Base-by-base conservation (phyloP, 53 echinoderm and acorn worm species). In the Hippasteria phrygiana region DNA sequence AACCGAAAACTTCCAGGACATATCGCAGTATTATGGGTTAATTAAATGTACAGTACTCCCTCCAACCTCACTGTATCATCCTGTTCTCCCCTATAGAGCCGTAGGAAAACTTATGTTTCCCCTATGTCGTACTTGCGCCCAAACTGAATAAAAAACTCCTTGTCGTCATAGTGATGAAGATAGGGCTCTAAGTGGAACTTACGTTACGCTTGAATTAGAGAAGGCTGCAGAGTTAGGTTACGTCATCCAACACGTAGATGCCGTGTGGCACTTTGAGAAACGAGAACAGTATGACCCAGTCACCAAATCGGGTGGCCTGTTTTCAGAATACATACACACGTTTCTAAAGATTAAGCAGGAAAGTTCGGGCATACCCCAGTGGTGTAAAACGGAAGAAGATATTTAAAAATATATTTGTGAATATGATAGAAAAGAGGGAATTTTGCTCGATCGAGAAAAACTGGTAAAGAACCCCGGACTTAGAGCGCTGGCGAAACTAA, bases 211-310 rank as follows among this genome's bases (percentile, higher is more conserved):
- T 0, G 91, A 95, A 54, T 37, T 93, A 5, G 32, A 88, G 35
- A 95, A 93, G 41, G 93, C 91, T 0, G 41, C 83, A 37, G 62
- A 77, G 54, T 83, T 45, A 72, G 94, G 95, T 0, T 93, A 93
- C 31, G 55, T 6, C 0, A 48, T 95, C 1, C 38, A 84, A n/a
- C 22, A 64, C 7, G 73, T 90, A 4, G 90, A 95, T 8, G 51
- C 70, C 5, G 95, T 93, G 13, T 95, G 95, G 95, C 88, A 95
- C 29, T 95, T 93, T 75, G 66, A 90, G 22, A 26, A 48, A 10
- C 22, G 26, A 4, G 70, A 38, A 47, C 46, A 39, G 77, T 85
- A 90, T 28, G 77, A 90, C 77, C 69, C 67, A 4, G 38, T 27
- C 64, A 85, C 67, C 29, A 75, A 85, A 72, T 50, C 74, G 35